Conservation (phyloP, 2,113 vertebrate species). For the Pteruthius melanotis region DNA sequence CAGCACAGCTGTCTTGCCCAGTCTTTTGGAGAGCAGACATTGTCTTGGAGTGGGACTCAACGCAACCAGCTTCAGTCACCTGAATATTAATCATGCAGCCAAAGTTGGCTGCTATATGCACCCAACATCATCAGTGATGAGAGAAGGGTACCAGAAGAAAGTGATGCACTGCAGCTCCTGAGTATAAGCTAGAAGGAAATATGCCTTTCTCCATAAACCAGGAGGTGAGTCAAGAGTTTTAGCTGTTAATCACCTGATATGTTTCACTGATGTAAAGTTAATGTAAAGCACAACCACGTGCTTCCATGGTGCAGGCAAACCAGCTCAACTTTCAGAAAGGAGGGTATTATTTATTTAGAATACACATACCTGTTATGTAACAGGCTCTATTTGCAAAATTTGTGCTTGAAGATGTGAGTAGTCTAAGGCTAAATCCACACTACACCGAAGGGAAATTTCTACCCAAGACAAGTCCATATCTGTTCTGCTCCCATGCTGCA, state of each 20-base stretch:
- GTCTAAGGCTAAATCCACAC: not conserved
- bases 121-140: not conserved
- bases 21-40: not conserved
- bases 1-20: fast-evolving
- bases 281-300: not conserved
- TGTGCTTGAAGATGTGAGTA: not conserved
- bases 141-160: not conserved
- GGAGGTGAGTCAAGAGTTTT: not conserved
- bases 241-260: not conserved
- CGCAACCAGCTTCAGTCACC: not conserved
- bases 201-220: not conserved
- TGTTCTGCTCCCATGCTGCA: not conserved
- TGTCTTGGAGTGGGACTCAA: not conserved
- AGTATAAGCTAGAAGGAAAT: not conserved
- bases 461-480: not conserved
- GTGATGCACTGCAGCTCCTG: not conserved
- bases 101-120: not conserved
- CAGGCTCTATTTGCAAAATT: not conserved
- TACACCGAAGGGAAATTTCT: not conserved
- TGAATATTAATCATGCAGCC: not conserved
- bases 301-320: fast-evolving
- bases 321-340: not conserved
- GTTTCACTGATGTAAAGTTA: not conserved
- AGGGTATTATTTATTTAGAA: not conserved
- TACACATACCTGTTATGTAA: fast-evolving